Conservation (phyloP, 2,797 vertebrate species). For the Neoniphon sammara region DNA sequence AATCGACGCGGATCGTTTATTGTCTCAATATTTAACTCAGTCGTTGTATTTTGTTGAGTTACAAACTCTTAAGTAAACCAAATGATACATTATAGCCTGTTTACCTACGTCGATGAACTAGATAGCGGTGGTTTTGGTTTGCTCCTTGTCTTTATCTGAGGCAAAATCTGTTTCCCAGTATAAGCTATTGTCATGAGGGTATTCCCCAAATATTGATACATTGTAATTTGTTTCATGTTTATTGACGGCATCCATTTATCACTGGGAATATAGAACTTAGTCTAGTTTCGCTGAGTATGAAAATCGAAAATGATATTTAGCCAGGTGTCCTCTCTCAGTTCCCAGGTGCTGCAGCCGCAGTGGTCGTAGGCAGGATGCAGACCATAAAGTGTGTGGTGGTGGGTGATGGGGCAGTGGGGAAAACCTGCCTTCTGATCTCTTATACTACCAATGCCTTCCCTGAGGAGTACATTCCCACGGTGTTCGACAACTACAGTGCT, state of each 20-base stretch:
- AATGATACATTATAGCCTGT: background rate
- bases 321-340: slow-evolving; percentile 49
- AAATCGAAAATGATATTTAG: slow-evolving; percentile 13
- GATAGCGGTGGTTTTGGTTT: slow-evolving; percentile 58
- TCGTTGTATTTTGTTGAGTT: background rate
- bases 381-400: slow-evolving; percentile 97
- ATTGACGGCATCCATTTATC: accelerated
- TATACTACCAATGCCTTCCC: slow-evolving; percentile 96
- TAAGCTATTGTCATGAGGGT: background rate
- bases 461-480: slow-evolving; percentile 94
- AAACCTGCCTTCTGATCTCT: slow-evolving; percentile 96
- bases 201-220: accelerated
- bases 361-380: slow-evolving; percentile 92
- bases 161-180: background rate
- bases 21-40: background rate
- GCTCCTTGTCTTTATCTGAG: slow-evolving; percentile 47
- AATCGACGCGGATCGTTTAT: background rate
- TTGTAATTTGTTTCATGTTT: background rate
- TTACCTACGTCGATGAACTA: slow-evolving; percentile 52
- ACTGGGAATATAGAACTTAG: accelerated
- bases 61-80: background rate
- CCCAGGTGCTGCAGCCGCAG: slow-evolving; percentile 83
- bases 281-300: background rate
- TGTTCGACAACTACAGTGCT: slow-evolving; percentile 96
- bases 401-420: slow-evolving; percentile 93